Evolutionary conservation across 2,797 vertebrate genomes (phyloP), one percentile per base, ranked within the genome.

Genomic region (Tamandua tetradactyla): DNA sequence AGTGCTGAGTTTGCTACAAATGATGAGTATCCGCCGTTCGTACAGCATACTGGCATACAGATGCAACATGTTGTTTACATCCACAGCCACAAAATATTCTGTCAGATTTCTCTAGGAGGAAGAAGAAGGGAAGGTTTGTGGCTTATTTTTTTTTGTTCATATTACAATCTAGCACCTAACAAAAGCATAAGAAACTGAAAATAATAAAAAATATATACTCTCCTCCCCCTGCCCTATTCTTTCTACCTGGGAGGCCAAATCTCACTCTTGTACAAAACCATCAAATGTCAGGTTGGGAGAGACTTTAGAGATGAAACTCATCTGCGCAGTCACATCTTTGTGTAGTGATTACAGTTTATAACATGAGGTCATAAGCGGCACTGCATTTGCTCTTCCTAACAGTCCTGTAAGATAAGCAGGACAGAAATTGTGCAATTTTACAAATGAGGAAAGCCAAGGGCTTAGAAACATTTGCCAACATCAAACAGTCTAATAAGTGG

Each of bases 1-100:
- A 98, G 99, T 99, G 99, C 99, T 99, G 96, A 99, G 99, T 97
- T 99, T 99, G 98, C 99, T 99, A 98, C 99, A 99, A 97, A 99
- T 99, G 96, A 99, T 99, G 98, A 99, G 99, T 97, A 99, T 98
- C 97, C 99, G 98, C 27, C 99, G 99, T 96, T 99, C 99, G 32
- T 99, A 99, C 95, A 99, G 98, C 99, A 99, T 99, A 94, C 99
- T 99, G 97, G 99, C 99, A 0, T 99, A 99, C 95, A 99, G 99
- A 95, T 99, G 99, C 94, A 99, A 98, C 99, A 99, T 99, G 98
- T 99, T 99, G 98, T 99, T 99, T 95, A 99, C 99, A 96, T 99
- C 99, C 97, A 99, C 99, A 68, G 99, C 99, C 98, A 99, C 99
- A 98, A 99, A 99, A 98, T 99, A 99, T 98, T 99, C 99, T 0